Evolutionary conservation across 2,113 vertebrate species (phyloP).

Genomic region (Pelmatolapia mariae): DNA sequence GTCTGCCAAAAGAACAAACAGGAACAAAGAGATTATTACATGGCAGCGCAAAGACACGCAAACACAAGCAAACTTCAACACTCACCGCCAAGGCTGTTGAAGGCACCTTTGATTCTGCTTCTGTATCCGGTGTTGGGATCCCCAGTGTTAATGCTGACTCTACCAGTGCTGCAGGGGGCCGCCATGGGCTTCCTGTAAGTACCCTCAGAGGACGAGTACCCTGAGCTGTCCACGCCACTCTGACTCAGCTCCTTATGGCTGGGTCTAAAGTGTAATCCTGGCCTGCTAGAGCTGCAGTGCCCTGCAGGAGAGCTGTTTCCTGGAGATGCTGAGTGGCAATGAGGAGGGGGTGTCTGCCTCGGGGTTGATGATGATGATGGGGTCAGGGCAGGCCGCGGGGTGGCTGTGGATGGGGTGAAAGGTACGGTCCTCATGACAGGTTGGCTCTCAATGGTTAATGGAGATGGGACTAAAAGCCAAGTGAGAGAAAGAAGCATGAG

Average conservation of each 20-base stretch:
- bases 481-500: neutral
- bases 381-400: slow-evolving; percentile 40
- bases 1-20: neutral
- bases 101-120: neutral
- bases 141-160: neutral
- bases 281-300: neutral
- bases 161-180: neutral
- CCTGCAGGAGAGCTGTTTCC: neutral
- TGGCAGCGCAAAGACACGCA: neutral
- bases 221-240: slow-evolving; percentile 55
- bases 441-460: neutral
- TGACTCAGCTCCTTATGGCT: slow-evolving; percentile 3
- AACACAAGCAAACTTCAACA: neutral
- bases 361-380: neutral
- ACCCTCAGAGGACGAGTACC: slow-evolving; percentile 67
- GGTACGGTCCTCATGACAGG: neutral
- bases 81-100: slow-evolving; percentile 15
- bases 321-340: neutral
- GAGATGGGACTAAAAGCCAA: slow-evolving; percentile 2
- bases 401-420: neutral
- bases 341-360: neutral
- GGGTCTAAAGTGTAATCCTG: neutral
- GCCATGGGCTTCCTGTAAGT: neutral
- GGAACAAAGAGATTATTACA: neutral
- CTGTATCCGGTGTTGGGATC: neutral